phyloP scores from a whole-genome alignment of 2,113 vertebrate species.

The Tyto alba region DNA sequence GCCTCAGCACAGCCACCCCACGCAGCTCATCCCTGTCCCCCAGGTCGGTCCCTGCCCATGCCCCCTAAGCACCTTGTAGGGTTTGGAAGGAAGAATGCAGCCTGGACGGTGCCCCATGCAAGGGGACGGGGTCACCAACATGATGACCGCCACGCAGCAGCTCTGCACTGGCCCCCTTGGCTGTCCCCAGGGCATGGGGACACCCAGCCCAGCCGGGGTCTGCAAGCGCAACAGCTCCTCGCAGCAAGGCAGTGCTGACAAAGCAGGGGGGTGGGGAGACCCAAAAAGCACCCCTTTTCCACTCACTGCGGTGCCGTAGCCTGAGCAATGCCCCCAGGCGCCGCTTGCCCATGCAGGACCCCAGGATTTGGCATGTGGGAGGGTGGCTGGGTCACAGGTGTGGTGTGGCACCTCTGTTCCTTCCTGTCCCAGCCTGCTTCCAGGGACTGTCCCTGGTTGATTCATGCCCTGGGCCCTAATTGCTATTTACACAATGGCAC shows the following conservation, averaged over 20 bases:
- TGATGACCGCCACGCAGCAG: neutral
- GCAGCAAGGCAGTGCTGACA: neutral
- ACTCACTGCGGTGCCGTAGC: accelerated
- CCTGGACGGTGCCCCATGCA: neutral
- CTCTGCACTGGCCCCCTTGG: neutral
- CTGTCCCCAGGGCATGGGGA: accelerated
- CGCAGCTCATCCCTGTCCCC: neutral
- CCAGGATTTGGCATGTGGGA: accelerated
- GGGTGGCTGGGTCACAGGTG: neutral
- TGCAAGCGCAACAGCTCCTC: neutral
- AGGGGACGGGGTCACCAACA: accelerated
- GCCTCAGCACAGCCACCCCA: neutral
- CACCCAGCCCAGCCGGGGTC: neutral
- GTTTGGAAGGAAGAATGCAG: neutral
- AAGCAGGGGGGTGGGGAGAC: neutral
- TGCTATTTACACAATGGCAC: slow-evolving; percentile 13
- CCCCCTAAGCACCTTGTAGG: neutral
- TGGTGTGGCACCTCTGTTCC: neutral
- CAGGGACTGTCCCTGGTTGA: neutral
- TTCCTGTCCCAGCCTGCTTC: slow-evolving; percentile 9
- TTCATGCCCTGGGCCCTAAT: slow-evolving; percentile 8
- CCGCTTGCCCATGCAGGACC: accelerated
- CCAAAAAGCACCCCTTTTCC: accelerated
- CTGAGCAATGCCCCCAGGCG: accelerated
- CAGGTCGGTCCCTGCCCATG: accelerated